Evolutionary conservation across 92 coral and sea anemone species (phyloP).

Genomic region (Palythoa grandis): DNA sequence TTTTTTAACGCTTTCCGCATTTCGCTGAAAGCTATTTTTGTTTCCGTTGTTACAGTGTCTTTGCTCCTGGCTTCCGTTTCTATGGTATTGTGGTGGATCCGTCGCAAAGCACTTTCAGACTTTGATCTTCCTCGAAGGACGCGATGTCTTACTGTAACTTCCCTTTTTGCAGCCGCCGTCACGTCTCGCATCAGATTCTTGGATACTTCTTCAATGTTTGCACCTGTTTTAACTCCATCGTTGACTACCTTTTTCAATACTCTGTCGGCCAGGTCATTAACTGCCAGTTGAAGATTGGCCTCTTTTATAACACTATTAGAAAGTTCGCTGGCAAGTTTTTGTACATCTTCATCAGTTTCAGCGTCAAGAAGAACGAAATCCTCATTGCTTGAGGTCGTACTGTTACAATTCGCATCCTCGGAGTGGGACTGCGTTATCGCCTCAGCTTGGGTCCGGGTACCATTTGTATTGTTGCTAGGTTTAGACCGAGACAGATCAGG

Average conservation of each 20-base stretch:
- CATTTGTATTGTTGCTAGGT: background rate
- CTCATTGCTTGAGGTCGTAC: background rate
- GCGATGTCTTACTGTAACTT: conserved; percentile 6
- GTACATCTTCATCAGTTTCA: conserved; percentile 12
- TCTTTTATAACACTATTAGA: conserved; percentile 22
- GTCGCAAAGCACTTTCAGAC: conserved; percentile 9
- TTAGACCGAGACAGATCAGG: background rate
- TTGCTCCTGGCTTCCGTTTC: background rate
- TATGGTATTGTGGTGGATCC: background rate
- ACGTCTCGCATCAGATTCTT: conserved; percentile 21
- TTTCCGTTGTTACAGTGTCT: background rate
- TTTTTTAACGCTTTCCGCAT: background rate
- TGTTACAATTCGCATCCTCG: background rate
- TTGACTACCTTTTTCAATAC: conserved; percentile 13
- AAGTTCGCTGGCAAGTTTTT: conserved; percentile 5
- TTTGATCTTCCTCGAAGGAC: background rate
- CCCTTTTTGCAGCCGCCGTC: conserved; percentile 16
- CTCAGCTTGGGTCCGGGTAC: background rate
- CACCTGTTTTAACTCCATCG: conserved; percentile 21
- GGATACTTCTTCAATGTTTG: conserved; percentile 2
- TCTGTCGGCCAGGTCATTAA: conserved; percentile 17
- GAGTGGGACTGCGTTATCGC: background rate
- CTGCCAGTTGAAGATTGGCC: conserved; percentile 21
- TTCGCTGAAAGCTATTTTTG: background rate
- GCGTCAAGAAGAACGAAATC: background rate